Percentiles rank a stretch among this genome's conserved stretches.
Evolutionary conservation across 2,113 vertebrate species (phyloP).

Genomic region (Mesoclemmys tuberculata): DNA sequence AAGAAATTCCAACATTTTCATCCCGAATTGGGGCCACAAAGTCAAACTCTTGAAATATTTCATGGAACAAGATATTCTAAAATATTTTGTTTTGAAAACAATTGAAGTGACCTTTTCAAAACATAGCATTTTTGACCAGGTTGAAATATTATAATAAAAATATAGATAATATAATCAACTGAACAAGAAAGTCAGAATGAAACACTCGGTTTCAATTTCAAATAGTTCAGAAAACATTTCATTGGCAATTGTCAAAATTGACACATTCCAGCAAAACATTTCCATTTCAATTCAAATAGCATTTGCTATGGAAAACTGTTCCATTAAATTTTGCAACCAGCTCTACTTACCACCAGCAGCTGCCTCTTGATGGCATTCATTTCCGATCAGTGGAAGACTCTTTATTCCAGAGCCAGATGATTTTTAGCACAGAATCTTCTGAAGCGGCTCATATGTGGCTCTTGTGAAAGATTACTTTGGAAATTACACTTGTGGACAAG

Average conservation of each 20-base stretch:
- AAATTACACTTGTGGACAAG: background rate
- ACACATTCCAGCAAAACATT: background rate
- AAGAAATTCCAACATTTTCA: constrained; percentile 18
- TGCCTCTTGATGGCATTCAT: background rate
- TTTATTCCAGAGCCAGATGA: constrained; percentile 24
- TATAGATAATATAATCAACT: background rate
- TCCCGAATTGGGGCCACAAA: constrained; percentile 49
- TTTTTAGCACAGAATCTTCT: constrained; percentile 22
- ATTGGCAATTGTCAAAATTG: background rate
- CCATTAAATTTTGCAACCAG: background rate
- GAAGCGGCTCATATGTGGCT: background rate
- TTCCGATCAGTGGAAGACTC: constrained; percentile 18
- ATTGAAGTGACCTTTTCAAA: background rate
- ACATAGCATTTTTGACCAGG: background rate
- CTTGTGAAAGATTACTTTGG: background rate
- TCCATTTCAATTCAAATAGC: background rate
- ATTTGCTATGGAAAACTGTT: constrained; percentile 4
- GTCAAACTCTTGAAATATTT: constrained; percentile 39
- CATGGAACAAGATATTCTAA: constrained; percentile 36
- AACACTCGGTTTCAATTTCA: background rate
- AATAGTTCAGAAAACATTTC: background rate
- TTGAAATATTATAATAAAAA: background rate
- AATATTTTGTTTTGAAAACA: constrained; percentile 12
- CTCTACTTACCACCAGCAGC: background rate
- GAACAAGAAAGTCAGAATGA: background rate